A percentile compares a stretch with the other conserved stretches of the same genome.
These are phyloP conservation scores for Pseudochirops corinnae DNA, from an alignment of 2,797 vertebrate genomes.

Conservation along the genomic window DNA sequence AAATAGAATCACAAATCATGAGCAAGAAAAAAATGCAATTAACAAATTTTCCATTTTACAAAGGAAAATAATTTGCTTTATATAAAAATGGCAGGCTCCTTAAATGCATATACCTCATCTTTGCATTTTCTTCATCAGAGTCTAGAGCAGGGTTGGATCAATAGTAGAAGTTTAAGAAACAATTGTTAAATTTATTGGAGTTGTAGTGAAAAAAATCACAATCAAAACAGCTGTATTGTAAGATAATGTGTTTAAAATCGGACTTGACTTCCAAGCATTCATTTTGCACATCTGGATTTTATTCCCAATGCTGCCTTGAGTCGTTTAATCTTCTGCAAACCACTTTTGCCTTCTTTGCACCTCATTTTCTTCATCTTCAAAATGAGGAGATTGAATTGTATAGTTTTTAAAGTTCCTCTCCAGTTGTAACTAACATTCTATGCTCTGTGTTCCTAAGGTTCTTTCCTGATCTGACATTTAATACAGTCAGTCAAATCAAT, in stretches of 20 bases:
- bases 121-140: not conserved
- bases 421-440: not conserved
- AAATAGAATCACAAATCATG: not conserved
- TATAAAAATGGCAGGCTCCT: not conserved
- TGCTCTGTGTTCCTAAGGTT: not conserved
- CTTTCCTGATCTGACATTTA: not conserved
- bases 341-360: not conserved
- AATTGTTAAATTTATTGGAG: not conserved
- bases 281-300: not conserved
- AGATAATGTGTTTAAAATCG: not conserved
- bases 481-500: not conserved
- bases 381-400: not conserved
- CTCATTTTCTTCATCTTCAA: not conserved
- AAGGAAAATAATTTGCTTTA: not conserved
- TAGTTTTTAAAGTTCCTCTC: not conserved
- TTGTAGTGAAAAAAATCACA: not conserved
- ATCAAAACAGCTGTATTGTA: not conserved
- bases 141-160: not conserved
- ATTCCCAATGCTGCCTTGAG: not conserved
- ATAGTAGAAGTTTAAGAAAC: not conserved
- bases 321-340: not conserved
- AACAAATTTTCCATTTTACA: not conserved
- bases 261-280: not conserved
- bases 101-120: not conserved
- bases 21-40: not conserved